phyloP scores from a whole-genome alignment of 1,140 invertebrate species.

The Macrosteles quadrilineatus region DNA sequence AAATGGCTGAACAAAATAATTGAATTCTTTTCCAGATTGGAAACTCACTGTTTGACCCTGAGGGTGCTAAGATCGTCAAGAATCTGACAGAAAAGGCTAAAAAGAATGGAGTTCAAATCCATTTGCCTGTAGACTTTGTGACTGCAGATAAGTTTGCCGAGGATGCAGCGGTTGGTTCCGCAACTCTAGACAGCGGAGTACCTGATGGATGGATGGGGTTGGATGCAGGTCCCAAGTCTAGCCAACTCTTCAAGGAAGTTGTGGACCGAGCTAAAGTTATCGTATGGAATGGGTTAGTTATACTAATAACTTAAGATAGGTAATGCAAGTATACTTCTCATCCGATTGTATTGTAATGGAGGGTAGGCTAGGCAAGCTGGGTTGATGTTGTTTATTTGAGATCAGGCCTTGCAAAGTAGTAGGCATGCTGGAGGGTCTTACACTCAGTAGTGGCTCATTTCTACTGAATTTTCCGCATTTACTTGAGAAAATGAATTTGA shows the following conservation, averaged over 20 bases:
- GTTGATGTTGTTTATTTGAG: too few species aligned
- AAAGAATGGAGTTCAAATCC: constrained; percentile 90
- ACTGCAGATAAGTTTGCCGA: constrained; percentile 97
- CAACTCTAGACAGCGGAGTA: constrained; percentile 83
- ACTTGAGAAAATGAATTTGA: too few species aligned
- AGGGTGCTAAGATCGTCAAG: constrained; percentile 93
- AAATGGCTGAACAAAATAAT: too few species aligned
- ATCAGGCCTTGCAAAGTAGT: too few species aligned
- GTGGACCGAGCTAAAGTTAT: constrained; percentile 91
- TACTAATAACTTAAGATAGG: not conserved
- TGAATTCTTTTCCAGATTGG: constrained; percentile 64
- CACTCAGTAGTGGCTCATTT: too few species aligned
- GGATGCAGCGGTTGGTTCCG: constrained; percentile 77
- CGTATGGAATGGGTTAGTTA: constrained; percentile 93
- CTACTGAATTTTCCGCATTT: too few species aligned
- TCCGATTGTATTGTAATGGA: not conserved
- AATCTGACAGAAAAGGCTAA: constrained; percentile 92
- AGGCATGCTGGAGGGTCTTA: too few species aligned
- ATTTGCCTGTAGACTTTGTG: constrained; percentile 95
- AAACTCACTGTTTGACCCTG: constrained; percentile 88
- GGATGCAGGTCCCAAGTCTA: constrained; percentile 89
- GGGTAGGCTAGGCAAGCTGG: too few species aligned
- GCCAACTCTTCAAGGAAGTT: constrained; percentile 73
- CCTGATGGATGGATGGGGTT: constrained; percentile 92
- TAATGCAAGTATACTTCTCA: not conserved